A percentile compares a stretch with the other conserved stretches of the same genome.
Evolutionary conservation across 2,797 vertebrate genomes (phyloP).

Genomic region (Brachyalestes nurse): DNA sequence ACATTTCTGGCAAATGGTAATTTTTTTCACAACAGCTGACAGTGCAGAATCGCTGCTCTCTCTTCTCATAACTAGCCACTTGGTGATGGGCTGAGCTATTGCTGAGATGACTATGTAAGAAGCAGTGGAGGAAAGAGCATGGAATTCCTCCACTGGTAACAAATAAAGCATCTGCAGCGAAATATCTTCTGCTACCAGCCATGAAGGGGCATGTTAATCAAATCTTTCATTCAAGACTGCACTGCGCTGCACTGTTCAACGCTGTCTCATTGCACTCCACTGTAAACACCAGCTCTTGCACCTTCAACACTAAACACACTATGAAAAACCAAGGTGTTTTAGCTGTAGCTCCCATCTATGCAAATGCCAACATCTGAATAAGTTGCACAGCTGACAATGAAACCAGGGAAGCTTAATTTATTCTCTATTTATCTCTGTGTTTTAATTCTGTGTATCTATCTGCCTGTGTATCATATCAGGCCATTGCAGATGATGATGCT

Average conservation of each 20-base stretch:
- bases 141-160: conserved; percentile 32
- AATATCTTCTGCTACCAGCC: conserved; percentile 41
- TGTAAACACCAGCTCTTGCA: conserved; percentile 45
- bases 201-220: conserved; percentile 57
- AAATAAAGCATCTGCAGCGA: conserved; percentile 42
- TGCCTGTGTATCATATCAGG: background rate
- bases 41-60: conserved; percentile 33
- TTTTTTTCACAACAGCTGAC: conserved; percentile 47
- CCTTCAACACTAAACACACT: background rate
- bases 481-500: background rate
- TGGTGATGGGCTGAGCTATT: conserved; percentile 20
- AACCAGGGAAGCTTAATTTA: conserved; percentile 7
- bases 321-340: background rate
- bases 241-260: conserved; percentile 23
- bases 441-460: conserved; percentile 7
- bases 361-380: conserved; percentile 2
- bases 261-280: conserved; percentile 25
- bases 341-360: background rate
- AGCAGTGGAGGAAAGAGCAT: conserved; percentile 16
- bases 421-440: background rate
- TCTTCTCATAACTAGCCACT: conserved; percentile 53
- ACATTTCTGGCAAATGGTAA: conserved; percentile 12
- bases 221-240: conserved; percentile 51
- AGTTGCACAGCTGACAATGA: background rate
- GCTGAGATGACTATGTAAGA: conserved; percentile 18